phyloP scores from a whole-genome alignment of 2,888 invertebrate species.

The Lycaena phlaeas region DNA sequence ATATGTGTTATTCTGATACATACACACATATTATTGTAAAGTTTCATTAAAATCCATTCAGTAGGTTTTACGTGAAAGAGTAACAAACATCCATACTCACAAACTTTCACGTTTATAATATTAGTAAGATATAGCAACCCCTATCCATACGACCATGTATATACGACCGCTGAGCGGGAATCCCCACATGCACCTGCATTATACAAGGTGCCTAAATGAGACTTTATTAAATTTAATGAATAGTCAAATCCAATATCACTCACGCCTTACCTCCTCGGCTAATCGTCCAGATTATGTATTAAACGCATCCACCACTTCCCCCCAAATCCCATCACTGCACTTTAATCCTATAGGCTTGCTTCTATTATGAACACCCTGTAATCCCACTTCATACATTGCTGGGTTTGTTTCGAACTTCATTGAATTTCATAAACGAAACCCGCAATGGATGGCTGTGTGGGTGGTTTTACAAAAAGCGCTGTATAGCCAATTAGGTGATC shows the following conservation, averaged over 20 bases:
- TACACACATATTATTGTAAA: too few species aligned
- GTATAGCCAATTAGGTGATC: conserved; percentile 69
- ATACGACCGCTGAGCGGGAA: too few species aligned
- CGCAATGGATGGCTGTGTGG: conserved; percentile 29
- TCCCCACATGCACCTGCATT: too few species aligned
- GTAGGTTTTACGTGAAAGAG: too few species aligned
- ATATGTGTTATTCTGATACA: too few species aligned
- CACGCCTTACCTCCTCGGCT: conserved; percentile 33
- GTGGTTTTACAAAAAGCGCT: conserved; percentile 27
- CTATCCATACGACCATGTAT: too few species aligned
- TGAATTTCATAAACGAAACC: conserved; percentile 8
- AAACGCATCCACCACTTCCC: conserved; percentile 57
- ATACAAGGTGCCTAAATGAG: too few species aligned
- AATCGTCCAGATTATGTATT: conserved; percentile 56
- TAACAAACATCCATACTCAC: too few species aligned
- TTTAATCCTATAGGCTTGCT: conserved; percentile 46
- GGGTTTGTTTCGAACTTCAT: background rate
- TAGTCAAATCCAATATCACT: conserved; percentile 35
- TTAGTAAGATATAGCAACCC: too few species aligned
- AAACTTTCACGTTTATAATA: too few species aligned
- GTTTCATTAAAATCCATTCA: too few species aligned
- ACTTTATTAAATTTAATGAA: too few species aligned
- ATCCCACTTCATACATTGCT: conserved; percentile 14
- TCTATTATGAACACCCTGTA: conserved; percentile 21
- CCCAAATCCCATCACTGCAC: conserved; percentile 64